Evolutionary conservation across 2,888 invertebrate species (phyloP), one percentile per base, ranked within the genome.

Genomic region (Oscheius sp.): DNA sequence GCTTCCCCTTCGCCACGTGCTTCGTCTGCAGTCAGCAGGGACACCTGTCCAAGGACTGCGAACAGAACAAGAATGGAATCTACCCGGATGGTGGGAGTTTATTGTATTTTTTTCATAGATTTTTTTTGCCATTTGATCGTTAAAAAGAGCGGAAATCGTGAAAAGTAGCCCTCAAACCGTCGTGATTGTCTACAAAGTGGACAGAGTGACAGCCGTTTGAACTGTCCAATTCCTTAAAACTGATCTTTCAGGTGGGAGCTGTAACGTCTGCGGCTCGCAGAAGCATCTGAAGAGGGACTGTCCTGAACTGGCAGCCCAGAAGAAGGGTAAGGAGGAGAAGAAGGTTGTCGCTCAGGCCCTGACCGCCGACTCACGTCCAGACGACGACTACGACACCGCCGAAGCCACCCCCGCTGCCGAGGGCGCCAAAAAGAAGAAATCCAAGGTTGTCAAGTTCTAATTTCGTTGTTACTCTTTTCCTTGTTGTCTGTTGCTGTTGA

Each of bases 21-120:
- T 96, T 95, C 88, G 93, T 96, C 81, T 96, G 96, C 89, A 93
- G 93, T 73, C 93, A 95, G 90, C 93, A 93, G 90, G 96, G 96
- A 5, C 96, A 96, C 89, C 93, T 96, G 84, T 93, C 95, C 0
- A 92, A 93, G 77, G 94, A 95, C 86, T 96, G 96, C 90, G 94
- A 95, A 2, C 93, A 95, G 87, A 96, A 96, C 91, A 93, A 93
- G 0, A 93, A 93, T 87, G 96, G 96, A 0, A 90, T 94, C 7
- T 96, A 95, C 91, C 95, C 95, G 0, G 93, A 94, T 90, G 95
- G 94, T 51, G 35, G 9, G 2, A 33, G 48, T 59, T 50, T 60
- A 11, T 72, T 33, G 9, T 11, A 35, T 0, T 35, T 71, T 21
- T 42, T 70, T 60, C 10, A 48, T 48, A 51, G 1, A 37, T 57